These are phyloP conservation scores for Sebastes diploproa DNA, from an alignment of 2,797 vertebrate species.

Conservation along the genomic window DNA sequence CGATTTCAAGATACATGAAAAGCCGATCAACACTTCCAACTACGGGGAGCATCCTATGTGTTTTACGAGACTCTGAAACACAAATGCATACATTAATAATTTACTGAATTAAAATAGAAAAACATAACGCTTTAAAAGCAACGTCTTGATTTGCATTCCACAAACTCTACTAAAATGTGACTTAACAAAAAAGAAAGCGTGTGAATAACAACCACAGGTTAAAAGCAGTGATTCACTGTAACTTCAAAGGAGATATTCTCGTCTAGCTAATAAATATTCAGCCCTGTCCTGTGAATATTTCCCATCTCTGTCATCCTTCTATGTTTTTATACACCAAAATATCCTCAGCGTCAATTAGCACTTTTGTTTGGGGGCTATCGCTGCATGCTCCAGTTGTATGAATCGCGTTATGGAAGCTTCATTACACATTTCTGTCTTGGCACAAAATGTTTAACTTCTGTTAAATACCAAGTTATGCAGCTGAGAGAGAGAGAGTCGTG, in stretches of 20 bases:
- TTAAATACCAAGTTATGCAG: conserved; percentile 27
- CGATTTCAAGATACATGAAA: neutral
- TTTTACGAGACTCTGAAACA: neutral
- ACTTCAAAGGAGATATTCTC: conserved; percentile 25
- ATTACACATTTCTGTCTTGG: conserved; percentile 49
- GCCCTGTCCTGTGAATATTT: conserved; percentile 25
- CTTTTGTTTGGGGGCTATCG: conserved; percentile 44
- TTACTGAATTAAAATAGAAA: neutral
- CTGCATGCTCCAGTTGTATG: conserved; percentile 60
- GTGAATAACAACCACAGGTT: neutral
- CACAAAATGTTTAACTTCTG: conserved; percentile 36
- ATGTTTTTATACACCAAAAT: conserved; percentile 40
- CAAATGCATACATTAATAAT: neutral
- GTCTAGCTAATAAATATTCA: conserved; percentile 30
- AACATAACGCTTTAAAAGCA: neutral
- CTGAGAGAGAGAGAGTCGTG: conserved; percentile 16
- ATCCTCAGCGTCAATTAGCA: conserved; percentile 59
- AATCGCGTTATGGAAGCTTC: conserved; percentile 56
- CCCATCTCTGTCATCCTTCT: conserved; percentile 14
- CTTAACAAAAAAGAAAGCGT: neutral
- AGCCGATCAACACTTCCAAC: neutral
- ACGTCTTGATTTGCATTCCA: neutral
- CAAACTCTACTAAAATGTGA: neutral
- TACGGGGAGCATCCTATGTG: neutral
- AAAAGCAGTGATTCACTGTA: neutral